Percentiles rank a stretch among this genome's conserved stretches.
Evolutionary conservation across 1,140 invertebrate genomes (phyloP).

Genomic region (Drosophila novamexicana): DNA sequence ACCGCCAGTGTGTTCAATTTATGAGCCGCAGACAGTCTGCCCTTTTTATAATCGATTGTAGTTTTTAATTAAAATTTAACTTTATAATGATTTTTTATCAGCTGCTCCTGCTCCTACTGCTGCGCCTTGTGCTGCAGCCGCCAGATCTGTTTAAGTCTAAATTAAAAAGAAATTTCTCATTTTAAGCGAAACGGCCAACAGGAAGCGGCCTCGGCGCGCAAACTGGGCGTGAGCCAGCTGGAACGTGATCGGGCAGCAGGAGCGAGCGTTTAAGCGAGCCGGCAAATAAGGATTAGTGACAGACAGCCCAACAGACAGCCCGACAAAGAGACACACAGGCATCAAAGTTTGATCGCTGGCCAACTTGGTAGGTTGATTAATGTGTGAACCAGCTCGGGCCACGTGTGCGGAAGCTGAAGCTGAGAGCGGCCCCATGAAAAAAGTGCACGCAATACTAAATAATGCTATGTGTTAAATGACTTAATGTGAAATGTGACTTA

Average conservation of each 20-base stretch:
- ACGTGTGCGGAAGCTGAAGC: constrained; percentile 27
- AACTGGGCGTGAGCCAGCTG: constrained; percentile 63
- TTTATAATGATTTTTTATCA: constrained; percentile 84
- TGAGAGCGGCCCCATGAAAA: constrained; percentile 1
- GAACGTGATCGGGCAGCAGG: constrained; percentile 56
- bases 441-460: constrained; percentile 1
- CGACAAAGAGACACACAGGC: constrained; percentile 10
- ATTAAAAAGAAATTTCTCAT: constrained; percentile 84
- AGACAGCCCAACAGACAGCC: constrained; percentile 37
- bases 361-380: constrained; percentile 64
- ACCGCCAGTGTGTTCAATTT: constrained; percentile 75
- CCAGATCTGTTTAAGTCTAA: constrained; percentile 70
- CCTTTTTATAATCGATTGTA: constrained; percentile 70
- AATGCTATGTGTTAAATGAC: constrained; percentile 72
- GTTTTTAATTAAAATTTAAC: constrained; percentile 84
- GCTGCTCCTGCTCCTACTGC: constrained; percentile 54
- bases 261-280: background rate
- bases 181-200: constrained; percentile 55
- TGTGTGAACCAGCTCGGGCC: constrained; percentile 56
- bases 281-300: constrained; percentile 56
- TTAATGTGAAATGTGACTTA: constrained; percentile 84
- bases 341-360: constrained; percentile 38
- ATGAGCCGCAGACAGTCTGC: constrained; percentile 78
- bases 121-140: background rate
- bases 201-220: constrained; percentile 68